Evolutionary conservation across 2,113 vertebrate species (phyloP).

Genomic region (Rhabdomys dilectus): DNA sequence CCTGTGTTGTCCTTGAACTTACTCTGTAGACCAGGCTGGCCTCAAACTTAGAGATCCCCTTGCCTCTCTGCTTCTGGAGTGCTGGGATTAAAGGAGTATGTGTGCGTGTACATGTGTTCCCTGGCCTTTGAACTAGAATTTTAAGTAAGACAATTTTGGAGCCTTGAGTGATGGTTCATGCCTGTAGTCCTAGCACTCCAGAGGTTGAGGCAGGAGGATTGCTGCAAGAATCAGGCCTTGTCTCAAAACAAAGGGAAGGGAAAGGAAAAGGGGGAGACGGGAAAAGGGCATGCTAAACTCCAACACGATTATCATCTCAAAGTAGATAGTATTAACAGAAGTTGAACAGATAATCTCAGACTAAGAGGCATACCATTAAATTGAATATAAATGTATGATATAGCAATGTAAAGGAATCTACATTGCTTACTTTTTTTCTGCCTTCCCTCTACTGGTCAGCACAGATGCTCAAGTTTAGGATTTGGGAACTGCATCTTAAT

Average conservation of each 20-base stretch:
- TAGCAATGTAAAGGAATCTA: not conserved
- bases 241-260: not conserved
- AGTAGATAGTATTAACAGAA: not conserved
- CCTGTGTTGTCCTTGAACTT: not conserved
- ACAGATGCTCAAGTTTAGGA: constrained; percentile 18
- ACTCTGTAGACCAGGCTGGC: not conserved
- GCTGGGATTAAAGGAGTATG: not conserved
- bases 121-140: not conserved
- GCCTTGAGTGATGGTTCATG: not conserved
- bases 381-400: constrained; percentile 30
- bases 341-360: not conserved
- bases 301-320: constrained; percentile 46
- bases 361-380: constrained; percentile 15
- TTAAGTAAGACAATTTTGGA: not conserved
- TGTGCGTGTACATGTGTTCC: too few species aligned
- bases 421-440: not conserved
- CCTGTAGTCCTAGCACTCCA: not conserved
- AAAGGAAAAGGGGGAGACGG: not conserved
- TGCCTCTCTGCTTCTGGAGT: not conserved
- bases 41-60: not conserved
- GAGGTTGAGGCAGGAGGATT: not conserved
- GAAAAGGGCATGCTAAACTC: not conserved
- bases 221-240: not conserved
- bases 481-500: constrained; percentile 64
- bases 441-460: not conserved